Percentiles rank a stretch among this genome's conserved stretches.
Conservation (phyloP, 2,888 invertebrate genomes). For the Nineta flava region DNA sequence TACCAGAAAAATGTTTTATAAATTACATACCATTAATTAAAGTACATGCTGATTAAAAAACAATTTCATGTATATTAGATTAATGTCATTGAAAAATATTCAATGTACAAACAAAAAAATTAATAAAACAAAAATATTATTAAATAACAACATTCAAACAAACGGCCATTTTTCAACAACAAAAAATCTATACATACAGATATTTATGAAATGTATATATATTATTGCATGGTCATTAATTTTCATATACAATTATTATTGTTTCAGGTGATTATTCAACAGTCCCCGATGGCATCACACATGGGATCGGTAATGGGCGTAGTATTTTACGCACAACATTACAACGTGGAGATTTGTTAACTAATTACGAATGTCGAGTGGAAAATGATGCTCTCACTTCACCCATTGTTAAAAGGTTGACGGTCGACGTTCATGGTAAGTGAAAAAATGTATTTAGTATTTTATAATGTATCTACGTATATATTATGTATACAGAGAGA, state of each 20-base stretch:
- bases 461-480: background rate
- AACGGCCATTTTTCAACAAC: too few species aligned
- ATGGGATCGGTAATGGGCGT: conserved; percentile 46
- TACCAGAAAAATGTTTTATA: too few species aligned
- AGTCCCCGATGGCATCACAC: conserved; percentile 30
- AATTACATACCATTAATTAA: too few species aligned
- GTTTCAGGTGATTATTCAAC: conserved; percentile 34
- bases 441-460: conserved; percentile 10
- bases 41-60: too few species aligned
- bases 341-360: conserved; percentile 53
- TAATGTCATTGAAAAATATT: too few species aligned
- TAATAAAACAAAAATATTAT: too few species aligned
- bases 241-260: conserved; percentile 1
- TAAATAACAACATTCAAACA: too few species aligned
- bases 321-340: conserved; percentile 47
- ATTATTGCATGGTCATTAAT: too few species aligned
- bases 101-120: too few species aligned
- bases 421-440: conserved; percentile 61
- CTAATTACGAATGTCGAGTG: conserved; percentile 54
- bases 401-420: conserved; percentile 40
- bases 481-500: background rate
- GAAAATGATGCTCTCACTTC: conserved; percentile 50
- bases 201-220: too few species aligned
- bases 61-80: too few species aligned
- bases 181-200: too few species aligned